A percentile compares a stretch with the other conserved stretches of the same genome.
These are phyloP conservation scores for Stratiomys singularior DNA, from an alignment of 2,888 invertebrate genomes.

Conservation along the genomic window DNA sequence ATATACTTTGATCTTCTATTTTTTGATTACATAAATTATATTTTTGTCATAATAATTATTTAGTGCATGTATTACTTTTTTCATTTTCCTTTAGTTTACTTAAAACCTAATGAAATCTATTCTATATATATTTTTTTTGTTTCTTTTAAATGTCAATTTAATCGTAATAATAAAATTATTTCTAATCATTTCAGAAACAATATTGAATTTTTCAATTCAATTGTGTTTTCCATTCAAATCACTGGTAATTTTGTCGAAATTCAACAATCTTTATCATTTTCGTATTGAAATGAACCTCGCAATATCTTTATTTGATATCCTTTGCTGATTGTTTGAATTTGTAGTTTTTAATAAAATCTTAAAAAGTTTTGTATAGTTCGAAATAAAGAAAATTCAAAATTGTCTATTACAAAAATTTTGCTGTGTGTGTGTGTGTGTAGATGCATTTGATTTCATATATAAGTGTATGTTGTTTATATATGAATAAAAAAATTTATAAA, in stretches of 20 bases:
- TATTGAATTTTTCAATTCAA: neutral
- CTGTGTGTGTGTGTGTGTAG: neutral
- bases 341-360: neutral
- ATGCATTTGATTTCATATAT: neutral
- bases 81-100: neutral
- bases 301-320: neutral
- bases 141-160: neutral
- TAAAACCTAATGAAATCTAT: conserved; percentile 7
- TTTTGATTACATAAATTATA: conserved; percentile 43
- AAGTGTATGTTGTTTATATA: neutral
- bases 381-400: neutral
- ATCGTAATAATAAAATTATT: neutral
- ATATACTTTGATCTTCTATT: neutral
- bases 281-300: neutral
- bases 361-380: neutral
- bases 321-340: conserved; percentile 9
- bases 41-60: conserved; percentile 29
- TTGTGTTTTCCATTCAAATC: conserved; percentile 8
- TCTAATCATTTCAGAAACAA: neutral
- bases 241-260: conserved; percentile 39
- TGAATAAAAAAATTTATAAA: neutral
- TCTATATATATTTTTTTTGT: conserved; percentile 13
- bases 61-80: conserved; percentile 37
- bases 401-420: neutral
- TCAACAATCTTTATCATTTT: too few species aligned